A percentile compares a stretch with the other conserved stretches of the same genome.
Evolutionary conservation across 2,797 vertebrate species (phyloP).

Genomic region (Coreius guichenoti): DNA sequence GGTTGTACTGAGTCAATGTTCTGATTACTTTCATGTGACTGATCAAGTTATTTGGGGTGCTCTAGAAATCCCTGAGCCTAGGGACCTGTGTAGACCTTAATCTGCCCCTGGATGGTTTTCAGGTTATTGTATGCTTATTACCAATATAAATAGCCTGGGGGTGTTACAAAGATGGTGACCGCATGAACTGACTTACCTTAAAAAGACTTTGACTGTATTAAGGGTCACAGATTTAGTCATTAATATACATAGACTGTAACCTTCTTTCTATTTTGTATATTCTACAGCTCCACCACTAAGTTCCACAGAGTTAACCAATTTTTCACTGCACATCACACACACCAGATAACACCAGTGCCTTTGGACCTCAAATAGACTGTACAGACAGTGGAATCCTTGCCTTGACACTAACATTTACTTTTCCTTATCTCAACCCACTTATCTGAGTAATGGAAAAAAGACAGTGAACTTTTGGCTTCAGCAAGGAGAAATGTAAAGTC

Average conservation of each 20-base stretch:
- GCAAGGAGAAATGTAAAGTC: neutral
- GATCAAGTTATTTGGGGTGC: neutral
- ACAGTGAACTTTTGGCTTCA: conserved; percentile 17
- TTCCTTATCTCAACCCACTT: conserved; percentile 43
- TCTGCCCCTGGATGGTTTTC: neutral
- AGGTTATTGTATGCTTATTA: neutral
- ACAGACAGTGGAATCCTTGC: conserved; percentile 2
- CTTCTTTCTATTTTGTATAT: neutral
- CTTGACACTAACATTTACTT: conserved; percentile 28
- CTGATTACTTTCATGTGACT: neutral
- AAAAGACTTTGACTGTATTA: neutral
- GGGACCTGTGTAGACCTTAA: neutral
- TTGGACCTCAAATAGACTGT: conserved; percentile 58
- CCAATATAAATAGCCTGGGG: neutral
- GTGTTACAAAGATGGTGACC: neutral
- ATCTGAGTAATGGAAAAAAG: conserved; percentile 30
- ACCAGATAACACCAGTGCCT: conserved; percentile 56
- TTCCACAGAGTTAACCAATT: conserved; percentile 15
- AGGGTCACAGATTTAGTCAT: neutral
- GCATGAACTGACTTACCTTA: neutral
- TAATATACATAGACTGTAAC: neutral
- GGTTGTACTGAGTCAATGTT: neutral
- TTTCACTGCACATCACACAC: conserved; percentile 27
- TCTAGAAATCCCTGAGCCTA: neutral
- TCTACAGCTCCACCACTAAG: neutral